Evolutionary conservation across 2,113 vertebrate genomes (phyloP).

Genomic region (Raja brachyura): DNA sequence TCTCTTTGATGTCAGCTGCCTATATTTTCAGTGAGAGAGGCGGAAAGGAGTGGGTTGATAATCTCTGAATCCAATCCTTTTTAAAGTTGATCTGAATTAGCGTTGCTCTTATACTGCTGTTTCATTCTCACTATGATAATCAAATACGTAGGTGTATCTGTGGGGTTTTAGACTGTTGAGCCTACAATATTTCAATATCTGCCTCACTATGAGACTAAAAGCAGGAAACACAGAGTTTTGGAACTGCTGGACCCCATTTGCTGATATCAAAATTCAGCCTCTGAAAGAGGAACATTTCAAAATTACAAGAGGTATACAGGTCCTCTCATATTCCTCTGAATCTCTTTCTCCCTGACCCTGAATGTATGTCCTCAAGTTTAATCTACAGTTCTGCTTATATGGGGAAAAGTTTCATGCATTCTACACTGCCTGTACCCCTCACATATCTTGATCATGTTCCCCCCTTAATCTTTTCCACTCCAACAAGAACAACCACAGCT

Average conservation of each 20-base stretch:
- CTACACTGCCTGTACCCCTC: no score
- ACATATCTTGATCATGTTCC: no score
- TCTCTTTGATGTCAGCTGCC: neutral
- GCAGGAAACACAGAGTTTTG: neutral
- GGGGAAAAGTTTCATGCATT: no score
- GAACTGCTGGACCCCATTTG: neutral
- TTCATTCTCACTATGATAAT: neutral
- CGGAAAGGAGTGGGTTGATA: neutral
- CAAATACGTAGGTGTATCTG: neutral
- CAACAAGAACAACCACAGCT: no score
- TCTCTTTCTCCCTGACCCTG: no score
- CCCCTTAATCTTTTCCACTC: no score
- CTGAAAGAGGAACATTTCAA: neutral
- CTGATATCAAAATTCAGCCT: neutral
- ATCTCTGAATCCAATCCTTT: neutral
- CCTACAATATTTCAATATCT: neutral
- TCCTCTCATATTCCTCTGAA: no score
- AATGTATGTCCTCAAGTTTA: no score
- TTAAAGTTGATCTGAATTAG: neutral
- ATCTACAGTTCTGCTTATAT: no score
- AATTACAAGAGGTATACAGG: no score
- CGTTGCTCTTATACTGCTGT: neutral
- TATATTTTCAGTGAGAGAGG: neutral
- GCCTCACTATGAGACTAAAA: neutral
- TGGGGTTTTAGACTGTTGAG: no score